A percentile compares a stretch with the other conserved stretches of the same genome.
Conservation (phyloP, 1,140 invertebrate genomes). For the Eurytemora carolleeae region DNA sequence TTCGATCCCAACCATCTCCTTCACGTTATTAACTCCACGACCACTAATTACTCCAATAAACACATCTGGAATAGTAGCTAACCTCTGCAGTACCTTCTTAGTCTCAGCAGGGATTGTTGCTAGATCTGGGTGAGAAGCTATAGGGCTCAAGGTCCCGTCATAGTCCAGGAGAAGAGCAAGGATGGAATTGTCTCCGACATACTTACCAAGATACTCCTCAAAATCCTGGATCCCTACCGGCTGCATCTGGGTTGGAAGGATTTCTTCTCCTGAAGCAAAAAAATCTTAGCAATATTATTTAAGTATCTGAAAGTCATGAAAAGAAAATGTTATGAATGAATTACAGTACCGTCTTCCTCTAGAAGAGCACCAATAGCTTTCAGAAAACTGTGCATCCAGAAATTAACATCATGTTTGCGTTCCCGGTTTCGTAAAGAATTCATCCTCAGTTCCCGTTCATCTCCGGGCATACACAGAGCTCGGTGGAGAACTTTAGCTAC, state of each 20-base stretch:
- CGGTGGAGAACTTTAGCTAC: slow-evolving; percentile 59
- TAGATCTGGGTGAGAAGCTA: slow-evolving; percentile 67
- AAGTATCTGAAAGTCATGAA: slow-evolving; percentile 67
- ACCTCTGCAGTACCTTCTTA: slow-evolving; percentile 54
- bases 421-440: slow-evolving; percentile 56
- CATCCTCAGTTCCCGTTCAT: slow-evolving; percentile 66
- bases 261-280: slow-evolving; percentile 22
- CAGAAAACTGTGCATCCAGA: slow-evolving; percentile 69
- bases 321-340: slow-evolving; percentile 56
- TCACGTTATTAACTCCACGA: slow-evolving; percentile 63
- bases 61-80: slow-evolving; percentile 66
- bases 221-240: too few relatives aligned
- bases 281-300: slow-evolving; percentile 57
- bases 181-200: slow-evolving; percentile 63
- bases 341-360: slow-evolving; percentile 50
- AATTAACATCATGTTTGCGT: slow-evolving; percentile 50
- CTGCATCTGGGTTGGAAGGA: slow-evolving; percentile 19
- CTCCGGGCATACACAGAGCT: slow-evolving; percentile 68
- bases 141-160: slow-evolving; percentile 67
- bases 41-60: slow-evolving; percentile 73
- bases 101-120: slow-evolving; percentile 62
- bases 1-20: slow-evolving; percentile 61
- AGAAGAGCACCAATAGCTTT: slow-evolving; percentile 23
- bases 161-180: slow-evolving; percentile 64
- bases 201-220: slow-evolving; percentile 33